Evolutionary conservation across 2,888 invertebrate species (phyloP).

Genomic region (Tiphia femorata): DNA sequence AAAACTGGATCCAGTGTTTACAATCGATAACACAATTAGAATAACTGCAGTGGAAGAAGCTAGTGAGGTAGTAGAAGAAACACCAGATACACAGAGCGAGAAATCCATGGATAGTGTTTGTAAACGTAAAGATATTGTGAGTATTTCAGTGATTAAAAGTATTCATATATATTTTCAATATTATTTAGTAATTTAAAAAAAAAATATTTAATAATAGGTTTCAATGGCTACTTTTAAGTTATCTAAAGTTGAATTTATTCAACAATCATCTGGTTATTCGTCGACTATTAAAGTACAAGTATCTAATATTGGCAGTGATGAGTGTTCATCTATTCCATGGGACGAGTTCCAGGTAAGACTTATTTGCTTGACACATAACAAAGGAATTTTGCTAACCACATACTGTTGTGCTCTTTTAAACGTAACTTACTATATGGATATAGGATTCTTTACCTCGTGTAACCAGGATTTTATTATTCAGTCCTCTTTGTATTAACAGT

Average conservation of each 20-base stretch:
- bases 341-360: slow-evolving; percentile 94
- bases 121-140: slow-evolving; percentile 82
- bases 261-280: slow-evolving; percentile 78
- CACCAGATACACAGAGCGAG: slow-evolving; percentile 85
- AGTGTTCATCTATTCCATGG: slow-evolving; percentile 91
- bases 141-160: slow-evolving; percentile 30
- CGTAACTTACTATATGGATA: too few relatives aligned
- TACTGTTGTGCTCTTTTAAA: too few relatives aligned
- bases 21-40: slow-evolving; percentile 56
- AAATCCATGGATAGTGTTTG: slow-evolving; percentile 85
- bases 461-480: too few relatives aligned
- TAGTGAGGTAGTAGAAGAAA: slow-evolving; percentile 85
- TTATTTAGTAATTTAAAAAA: not conserved
- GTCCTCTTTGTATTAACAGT: too few relatives aligned
- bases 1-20: slow-evolving; percentile 73
- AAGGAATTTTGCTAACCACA: too few relatives aligned
- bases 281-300: slow-evolving; percentile 79
- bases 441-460: too few relatives aligned
- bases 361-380: too few relatives aligned
- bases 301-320: slow-evolving; percentile 81
- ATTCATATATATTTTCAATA: not conserved
- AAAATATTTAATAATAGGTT: slow-evolving; percentile 61
- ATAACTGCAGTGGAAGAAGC: slow-evolving; percentile 79
- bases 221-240: slow-evolving; percentile 77
- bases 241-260: slow-evolving; percentile 80